Conservation (phyloP, 2,797 vertebrate genomes). For the Vireo griseus region DNA sequence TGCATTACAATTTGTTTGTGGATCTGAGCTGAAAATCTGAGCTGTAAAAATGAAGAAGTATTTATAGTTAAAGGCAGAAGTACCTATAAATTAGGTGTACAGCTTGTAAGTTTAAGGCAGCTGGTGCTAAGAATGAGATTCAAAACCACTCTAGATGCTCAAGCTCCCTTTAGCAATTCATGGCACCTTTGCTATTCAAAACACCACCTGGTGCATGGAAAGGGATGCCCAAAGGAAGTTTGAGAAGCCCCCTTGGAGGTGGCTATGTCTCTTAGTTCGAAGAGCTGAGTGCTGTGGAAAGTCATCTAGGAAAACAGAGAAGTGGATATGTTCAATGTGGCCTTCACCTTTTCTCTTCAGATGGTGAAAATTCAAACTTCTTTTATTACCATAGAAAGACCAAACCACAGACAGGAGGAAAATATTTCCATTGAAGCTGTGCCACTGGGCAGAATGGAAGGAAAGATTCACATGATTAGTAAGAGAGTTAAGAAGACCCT, state of each 20-base stretch:
- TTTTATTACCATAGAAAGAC: not conserved
- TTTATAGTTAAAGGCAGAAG: not conserved
- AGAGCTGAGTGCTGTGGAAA: not conserved
- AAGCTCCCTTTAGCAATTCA: not conserved
- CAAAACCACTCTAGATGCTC: not conserved
- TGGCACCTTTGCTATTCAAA: not conserved
- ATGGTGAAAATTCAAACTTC: not conserved
- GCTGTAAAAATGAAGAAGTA: not conserved
- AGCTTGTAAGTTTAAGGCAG: not conserved
- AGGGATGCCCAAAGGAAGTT: not conserved
- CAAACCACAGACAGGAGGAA: not conserved
- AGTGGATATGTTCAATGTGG: accelerated
- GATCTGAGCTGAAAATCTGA: not conserved
- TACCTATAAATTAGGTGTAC: not conserved
- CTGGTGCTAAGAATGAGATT: not conserved
- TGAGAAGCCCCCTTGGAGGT: not conserved
- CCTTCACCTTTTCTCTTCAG: not conserved
- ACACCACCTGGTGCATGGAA: not conserved
- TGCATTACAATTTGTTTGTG: not conserved
- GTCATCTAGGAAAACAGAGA: not conserved
- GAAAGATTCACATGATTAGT: not conserved
- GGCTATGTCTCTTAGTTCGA: not conserved
- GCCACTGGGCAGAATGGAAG: not conserved
- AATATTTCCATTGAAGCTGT: not conserved
- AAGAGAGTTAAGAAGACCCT: not conserved